Evolutionary conservation across 2,888 invertebrate genomes (phyloP).

Genomic region (Dasysyrphus tricinctus): DNA sequence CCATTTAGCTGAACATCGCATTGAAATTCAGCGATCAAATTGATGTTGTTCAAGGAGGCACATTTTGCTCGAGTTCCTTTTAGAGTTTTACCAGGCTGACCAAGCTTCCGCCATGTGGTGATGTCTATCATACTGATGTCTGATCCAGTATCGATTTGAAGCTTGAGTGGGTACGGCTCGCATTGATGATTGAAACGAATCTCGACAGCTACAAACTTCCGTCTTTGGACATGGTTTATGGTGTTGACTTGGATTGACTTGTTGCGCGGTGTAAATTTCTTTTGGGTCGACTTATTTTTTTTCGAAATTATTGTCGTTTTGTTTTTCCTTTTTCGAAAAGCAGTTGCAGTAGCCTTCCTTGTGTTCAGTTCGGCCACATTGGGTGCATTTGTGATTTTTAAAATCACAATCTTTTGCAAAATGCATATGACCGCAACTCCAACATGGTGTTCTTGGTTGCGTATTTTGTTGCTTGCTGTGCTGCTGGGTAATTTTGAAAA

Average conservation of each 20-base stretch:
- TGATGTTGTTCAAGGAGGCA: constrained; percentile 35
- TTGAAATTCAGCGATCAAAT: constrained; percentile 30
- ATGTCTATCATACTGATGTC: constrained; percentile 67
- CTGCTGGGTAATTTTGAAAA: no score
- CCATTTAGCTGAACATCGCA: constrained; percentile 38
- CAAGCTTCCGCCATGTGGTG: constrained; percentile 50
- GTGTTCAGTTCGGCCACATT: no score
- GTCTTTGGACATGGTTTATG: not conserved
- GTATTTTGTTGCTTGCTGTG: no score
- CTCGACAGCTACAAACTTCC: not conserved
- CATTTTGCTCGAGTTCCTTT: constrained; percentile 11
- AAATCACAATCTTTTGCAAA: no score
- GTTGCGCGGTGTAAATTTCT: constrained; percentile 7
- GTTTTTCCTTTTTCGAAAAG: constrained; percentile 9
- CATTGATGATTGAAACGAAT: constrained; percentile 1
- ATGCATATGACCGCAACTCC: no score
- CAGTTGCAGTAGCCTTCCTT: constrained; percentile 25
- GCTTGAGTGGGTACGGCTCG: not conserved
- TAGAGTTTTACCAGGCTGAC: constrained; percentile 30
- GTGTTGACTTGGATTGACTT: constrained; percentile 25
- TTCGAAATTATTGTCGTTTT: not conserved
- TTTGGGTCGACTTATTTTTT: not conserved
- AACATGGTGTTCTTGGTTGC: no score
- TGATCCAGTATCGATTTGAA: constrained; percentile 60
- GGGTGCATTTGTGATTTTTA: no score